Percentiles rank a stretch among this genome's conserved stretches.
These are phyloP conservation scores for Bombus affinis DNA, from an alignment of 1,140 invertebrate genomes.

Conservation along the genomic window DNA sequence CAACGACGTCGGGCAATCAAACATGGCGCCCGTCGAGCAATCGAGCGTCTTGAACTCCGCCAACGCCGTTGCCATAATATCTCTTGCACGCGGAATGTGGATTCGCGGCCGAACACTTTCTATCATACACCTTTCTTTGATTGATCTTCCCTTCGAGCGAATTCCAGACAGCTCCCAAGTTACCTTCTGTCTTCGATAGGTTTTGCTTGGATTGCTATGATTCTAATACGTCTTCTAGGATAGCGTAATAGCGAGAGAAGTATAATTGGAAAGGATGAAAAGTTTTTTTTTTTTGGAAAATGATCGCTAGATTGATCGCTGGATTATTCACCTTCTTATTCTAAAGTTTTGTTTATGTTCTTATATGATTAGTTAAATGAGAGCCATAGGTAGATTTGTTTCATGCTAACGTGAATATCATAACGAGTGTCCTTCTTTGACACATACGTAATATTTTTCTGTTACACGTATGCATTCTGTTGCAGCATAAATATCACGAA, in stretches of 20 bases:
- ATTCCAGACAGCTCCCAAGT: neutral
- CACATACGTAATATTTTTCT: too few species aligned
- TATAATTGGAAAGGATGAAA: too few species aligned
- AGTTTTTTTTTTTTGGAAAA: too few species aligned
- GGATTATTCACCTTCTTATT: too few species aligned
- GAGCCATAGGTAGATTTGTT: too few species aligned
- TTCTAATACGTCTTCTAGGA: neutral
- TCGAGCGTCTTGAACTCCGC: constrained; percentile 76
- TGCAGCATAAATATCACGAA: neutral
- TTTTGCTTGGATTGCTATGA: neutral
- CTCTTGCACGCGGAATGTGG: constrained; percentile 27
- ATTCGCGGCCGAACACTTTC: constrained; percentile 47
- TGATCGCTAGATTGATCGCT: too few species aligned
- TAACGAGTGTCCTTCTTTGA: too few species aligned
- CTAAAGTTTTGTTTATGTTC: too few species aligned
- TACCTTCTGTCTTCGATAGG: neutral
- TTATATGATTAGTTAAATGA: too few species aligned
- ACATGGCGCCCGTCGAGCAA: constrained; percentile 78
- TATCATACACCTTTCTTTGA: constrained; percentile 33
- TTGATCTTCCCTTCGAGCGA: neutral
- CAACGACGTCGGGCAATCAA: constrained; percentile 80
- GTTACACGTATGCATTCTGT: too few species aligned
- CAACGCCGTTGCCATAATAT: constrained; percentile 69
- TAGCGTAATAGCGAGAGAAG: too few species aligned
- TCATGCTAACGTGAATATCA: too few species aligned